These are phyloP conservation scores for Ateles fusciceps DNA, from an alignment of 2,797 vertebrate species.

Conservation along the genomic window DNA sequence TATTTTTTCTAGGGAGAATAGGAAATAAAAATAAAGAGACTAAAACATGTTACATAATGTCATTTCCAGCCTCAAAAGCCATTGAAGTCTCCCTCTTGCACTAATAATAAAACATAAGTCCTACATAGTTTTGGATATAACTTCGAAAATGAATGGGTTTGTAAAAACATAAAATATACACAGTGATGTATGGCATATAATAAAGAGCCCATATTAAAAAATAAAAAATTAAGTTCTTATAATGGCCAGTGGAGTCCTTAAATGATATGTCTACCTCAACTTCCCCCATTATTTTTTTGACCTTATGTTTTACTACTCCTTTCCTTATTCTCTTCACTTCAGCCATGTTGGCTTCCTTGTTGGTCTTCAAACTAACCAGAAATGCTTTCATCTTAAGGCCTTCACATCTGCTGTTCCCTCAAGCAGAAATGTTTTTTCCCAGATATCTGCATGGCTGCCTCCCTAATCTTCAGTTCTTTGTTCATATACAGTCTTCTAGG, in stretches of 20 bases:
- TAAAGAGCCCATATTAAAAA: neutral
- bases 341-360: neutral
- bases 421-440: neutral
- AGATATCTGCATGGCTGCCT: neutral
- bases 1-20: neutral
- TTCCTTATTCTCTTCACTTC: neutral
- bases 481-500: neutral
- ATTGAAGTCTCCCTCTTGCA: neutral
- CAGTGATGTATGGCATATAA: neutral
- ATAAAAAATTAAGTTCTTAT: neutral
- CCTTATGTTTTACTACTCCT: neutral
- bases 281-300: neutral
- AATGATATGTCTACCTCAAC: neutral
- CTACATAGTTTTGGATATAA: neutral
- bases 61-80: neutral
- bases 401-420: neutral
- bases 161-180: neutral
- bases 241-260: neutral
- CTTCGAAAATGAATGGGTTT: neutral
- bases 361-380: neutral
- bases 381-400: neutral
- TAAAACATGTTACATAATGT: neutral
- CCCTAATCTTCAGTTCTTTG: neutral
- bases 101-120: neutral
- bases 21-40: neutral